Conservation (phyloP, 1,140 invertebrate species). For the Solenopsis fugax region DNA sequence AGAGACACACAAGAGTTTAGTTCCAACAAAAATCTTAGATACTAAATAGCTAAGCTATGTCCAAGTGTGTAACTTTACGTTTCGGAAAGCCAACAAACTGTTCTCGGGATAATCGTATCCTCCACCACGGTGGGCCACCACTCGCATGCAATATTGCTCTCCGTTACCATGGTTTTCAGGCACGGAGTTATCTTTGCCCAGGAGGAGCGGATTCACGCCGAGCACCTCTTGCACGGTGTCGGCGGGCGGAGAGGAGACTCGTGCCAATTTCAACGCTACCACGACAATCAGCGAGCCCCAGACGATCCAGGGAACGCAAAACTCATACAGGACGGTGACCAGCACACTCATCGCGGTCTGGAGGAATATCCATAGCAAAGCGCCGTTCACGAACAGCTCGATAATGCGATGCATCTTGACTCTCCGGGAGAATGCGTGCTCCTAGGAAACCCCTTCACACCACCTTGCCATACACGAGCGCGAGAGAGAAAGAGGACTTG, state of each 20-base stretch:
- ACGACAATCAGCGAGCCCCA: constrained; percentile 77
- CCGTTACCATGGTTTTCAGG: constrained; percentile 73
- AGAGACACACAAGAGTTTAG: constrained; percentile 12
- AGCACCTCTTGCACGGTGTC: constrained; percentile 83
- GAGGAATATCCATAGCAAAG: constrained; percentile 78
- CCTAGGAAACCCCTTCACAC: background rate
- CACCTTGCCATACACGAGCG: background rate
- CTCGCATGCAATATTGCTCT: constrained; percentile 84
- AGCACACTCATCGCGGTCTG: constrained; percentile 72
- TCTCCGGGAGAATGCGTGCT: background rate
- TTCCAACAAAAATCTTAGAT: constrained; percentile 22
- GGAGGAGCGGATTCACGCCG: constrained; percentile 82
- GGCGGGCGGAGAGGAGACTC: constrained; percentile 81
- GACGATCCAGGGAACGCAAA: constrained; percentile 80
- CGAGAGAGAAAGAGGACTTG: background rate
- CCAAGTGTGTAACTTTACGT: constrained; percentile 86
- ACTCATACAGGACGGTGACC: constrained; percentile 77
- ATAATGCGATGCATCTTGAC: constrained; percentile 72
- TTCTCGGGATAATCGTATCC: constrained; percentile 92
- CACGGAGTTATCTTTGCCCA: constrained; percentile 69
- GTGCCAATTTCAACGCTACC: constrained; percentile 72
- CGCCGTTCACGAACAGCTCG: constrained; percentile 75
- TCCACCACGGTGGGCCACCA: constrained; percentile 90
- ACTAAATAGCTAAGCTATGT: constrained; percentile 21
- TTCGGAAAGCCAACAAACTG: constrained; percentile 90